Percentiles rank a stretch among this genome's conserved stretches.
Conservation (phyloP, 2,888 invertebrate species). For the Tribolium freemani region DNA sequence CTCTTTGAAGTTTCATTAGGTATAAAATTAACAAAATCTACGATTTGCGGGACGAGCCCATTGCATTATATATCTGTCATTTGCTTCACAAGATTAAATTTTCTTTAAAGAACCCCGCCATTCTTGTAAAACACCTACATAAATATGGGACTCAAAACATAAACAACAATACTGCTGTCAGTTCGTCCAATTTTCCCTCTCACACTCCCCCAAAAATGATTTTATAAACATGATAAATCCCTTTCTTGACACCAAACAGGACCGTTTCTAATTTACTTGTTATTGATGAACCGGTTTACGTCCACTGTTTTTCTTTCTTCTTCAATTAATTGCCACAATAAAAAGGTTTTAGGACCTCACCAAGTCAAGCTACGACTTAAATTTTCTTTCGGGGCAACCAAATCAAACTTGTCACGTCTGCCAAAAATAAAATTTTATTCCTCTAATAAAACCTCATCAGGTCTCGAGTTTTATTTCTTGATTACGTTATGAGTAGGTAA, state of each 20-base stretch:
- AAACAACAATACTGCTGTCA: constrained; percentile 29
- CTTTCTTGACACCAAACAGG: background rate
- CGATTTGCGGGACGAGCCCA: too few species aligned
- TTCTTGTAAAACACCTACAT: constrained; percentile 44
- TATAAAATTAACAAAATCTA: too few species aligned
- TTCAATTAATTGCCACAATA: background rate
- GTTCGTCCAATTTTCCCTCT: constrained; percentile 7
- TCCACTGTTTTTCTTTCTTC: background rate
- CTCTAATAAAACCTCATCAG: constrained; percentile 28
- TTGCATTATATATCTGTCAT: constrained; percentile 50
- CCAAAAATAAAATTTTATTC: constrained; percentile 39
- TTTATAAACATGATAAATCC: background rate
- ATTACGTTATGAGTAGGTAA: constrained; percentile 31
- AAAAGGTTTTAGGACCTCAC: background rate
- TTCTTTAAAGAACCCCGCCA: constrained; percentile 40
- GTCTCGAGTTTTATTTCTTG: constrained; percentile 29
- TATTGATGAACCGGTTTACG: background rate
- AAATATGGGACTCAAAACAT: constrained; percentile 23
- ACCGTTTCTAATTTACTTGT: background rate
- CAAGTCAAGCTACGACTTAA: background rate
- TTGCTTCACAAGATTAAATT: constrained; percentile 47
- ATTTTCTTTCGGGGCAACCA: background rate
- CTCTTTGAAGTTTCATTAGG: too few species aligned
- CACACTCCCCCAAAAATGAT: background rate
- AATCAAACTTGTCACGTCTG: constrained; percentile 32